Evolutionary conservation across 1,140 invertebrate species (phyloP).

Genomic region (Leptinotarsa undecemlineata): DNA sequence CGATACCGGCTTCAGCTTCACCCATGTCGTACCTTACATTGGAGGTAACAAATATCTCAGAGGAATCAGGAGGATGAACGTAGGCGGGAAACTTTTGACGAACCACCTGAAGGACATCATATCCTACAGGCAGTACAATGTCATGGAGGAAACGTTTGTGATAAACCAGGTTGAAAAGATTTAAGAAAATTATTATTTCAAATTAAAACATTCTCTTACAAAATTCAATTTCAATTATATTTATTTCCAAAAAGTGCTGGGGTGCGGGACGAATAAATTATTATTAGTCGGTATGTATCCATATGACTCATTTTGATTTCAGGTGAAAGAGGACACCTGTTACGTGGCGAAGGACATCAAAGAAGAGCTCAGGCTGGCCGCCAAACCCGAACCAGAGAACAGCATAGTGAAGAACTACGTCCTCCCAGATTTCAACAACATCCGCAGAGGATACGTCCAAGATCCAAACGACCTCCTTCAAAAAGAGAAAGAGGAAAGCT

Average conservation of each 20-base stretch:
- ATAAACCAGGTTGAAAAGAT: conserved; percentile 82
- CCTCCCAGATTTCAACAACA: conserved; percentile 68
- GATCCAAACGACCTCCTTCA: conserved; percentile 51
- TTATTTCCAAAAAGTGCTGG: too few species aligned
- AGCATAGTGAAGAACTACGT: conserved; percentile 87
- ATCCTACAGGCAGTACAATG: conserved; percentile 95
- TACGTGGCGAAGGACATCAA: conserved; percentile 90
- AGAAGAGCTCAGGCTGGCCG: conserved; percentile 79
- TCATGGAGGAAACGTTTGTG: conserved; percentile 99
- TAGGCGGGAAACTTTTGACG: conserved; percentile 95
- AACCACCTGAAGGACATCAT: conserved; percentile 98
- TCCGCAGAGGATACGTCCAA: conserved; percentile 64
- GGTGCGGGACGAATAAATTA: too few species aligned
- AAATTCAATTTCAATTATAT: too few species aligned
- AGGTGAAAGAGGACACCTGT: conserved; percentile 91
- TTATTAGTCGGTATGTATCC: too few species aligned
- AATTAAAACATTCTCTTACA: too few species aligned
- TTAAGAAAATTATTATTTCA: too few species aligned
- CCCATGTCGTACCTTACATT: conserved; percentile 93
- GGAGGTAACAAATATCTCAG: conserved; percentile 79
- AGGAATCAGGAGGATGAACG: conserved; percentile 83
- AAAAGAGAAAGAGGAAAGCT: conserved; percentile 65
- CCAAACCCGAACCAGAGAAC: conserved; percentile 61
- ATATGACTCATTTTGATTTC: too few species aligned
- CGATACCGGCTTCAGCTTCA: conserved; percentile 82